Percentiles rank a stretch among this genome's conserved stretches.
phyloP scores from a whole-genome alignment of 2,888 invertebrate genomes.

The Neria commutata region DNA sequence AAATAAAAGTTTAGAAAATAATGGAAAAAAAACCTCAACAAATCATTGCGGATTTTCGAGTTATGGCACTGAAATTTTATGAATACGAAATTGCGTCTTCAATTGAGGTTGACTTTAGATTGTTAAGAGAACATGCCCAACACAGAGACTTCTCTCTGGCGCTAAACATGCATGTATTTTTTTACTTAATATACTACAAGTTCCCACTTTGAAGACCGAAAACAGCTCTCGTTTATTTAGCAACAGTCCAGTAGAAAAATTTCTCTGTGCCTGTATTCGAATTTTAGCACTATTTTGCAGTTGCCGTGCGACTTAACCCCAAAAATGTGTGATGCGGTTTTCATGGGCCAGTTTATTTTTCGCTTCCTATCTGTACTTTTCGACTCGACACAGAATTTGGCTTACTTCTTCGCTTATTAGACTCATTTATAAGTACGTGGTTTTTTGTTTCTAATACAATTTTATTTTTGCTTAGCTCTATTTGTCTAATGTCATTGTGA shows the following conservation, averaged over 20 bases:
- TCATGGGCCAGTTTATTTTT: too few relatives aligned
- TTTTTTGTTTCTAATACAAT: neutral
- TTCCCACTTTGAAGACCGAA: too few relatives aligned
- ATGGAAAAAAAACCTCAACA: neutral
- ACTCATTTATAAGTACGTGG: slow-evolving; percentile 16
- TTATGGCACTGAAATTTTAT: neutral
- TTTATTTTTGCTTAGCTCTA: slow-evolving; percentile 19
- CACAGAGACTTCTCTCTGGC: too few relatives aligned
- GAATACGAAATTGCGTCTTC: neutral
- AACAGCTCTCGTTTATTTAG: too few relatives aligned
- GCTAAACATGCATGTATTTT: too few relatives aligned
- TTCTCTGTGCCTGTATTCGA: too few relatives aligned
- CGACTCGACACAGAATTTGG: neutral
- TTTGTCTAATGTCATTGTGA: slow-evolving; percentile 45
- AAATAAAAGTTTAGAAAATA: neutral
- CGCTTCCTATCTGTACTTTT: neutral
- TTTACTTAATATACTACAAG: too few relatives aligned
- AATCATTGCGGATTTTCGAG: neutral
- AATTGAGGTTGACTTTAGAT: too few relatives aligned
- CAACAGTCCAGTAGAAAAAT: too few relatives aligned
- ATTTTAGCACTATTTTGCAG: neutral
- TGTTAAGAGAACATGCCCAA: too few relatives aligned
- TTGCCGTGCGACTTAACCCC: neutral
- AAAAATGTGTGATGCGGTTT: too few relatives aligned
- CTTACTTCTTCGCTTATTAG: neutral